A percentile compares a stretch with the other conserved stretches of the same genome.
Conservation (phyloP, 2,113 vertebrate species). For the Anoura caudifer region DNA sequence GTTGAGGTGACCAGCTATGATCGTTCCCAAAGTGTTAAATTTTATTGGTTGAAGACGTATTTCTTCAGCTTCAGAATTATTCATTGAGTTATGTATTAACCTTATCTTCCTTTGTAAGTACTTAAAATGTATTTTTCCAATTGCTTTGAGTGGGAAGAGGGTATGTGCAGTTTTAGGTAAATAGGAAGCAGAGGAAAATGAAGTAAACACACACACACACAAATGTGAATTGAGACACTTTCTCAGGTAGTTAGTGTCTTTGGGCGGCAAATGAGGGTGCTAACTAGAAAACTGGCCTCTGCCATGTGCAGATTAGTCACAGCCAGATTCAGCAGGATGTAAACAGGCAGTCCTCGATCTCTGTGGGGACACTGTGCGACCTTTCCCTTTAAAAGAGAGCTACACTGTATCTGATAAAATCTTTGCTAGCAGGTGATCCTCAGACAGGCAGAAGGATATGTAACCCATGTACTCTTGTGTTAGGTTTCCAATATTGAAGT, state of each 20-base stretch:
- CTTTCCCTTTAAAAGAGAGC: conserved; percentile 25
- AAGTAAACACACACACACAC: background rate
- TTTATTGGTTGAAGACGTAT: background rate
- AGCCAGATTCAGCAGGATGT: background rate
- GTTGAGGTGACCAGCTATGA: background rate
- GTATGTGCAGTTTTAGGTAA: background rate
- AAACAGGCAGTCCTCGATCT: background rate
- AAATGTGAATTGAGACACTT: rapidly evolving
- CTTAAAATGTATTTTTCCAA: conserved; percentile 20
- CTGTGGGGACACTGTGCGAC: background rate
- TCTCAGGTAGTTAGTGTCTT: background rate
- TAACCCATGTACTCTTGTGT: background rate
- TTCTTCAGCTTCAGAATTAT: background rate
- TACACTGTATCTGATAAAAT: background rate
- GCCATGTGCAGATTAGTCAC: background rate
- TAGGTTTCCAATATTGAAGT: conserved; percentile 26
- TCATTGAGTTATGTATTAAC: background rate
- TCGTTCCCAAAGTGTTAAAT: conserved; percentile 26
- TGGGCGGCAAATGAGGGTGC: background rate
- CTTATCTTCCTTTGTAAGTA: background rate
- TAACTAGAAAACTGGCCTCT: background rate
- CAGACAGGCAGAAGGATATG: background rate
- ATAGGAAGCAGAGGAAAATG: background rate
- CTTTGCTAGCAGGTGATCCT: background rate
- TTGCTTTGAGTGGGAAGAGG: background rate